Base-by-base conservation (phyloP, 2,888 invertebrate genomes). In the Sphaerophoria taeniata region DNA sequence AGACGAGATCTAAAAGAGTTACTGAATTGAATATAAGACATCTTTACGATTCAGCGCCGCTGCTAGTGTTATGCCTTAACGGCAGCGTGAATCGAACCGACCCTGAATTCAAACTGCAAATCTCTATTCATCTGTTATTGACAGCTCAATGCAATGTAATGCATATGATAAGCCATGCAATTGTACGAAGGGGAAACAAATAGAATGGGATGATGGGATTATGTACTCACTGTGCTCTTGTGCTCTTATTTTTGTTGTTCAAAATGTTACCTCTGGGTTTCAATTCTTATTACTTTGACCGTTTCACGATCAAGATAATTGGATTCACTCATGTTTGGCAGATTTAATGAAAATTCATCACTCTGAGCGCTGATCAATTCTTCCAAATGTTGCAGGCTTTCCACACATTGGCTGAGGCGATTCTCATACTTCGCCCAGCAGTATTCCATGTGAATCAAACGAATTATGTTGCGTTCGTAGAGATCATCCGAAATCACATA, bases 381-480 rank as follows among this genome's bases (percentile, higher is more conserved):
- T 51, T 88, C 88, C 55, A 89, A 76, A 63, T 87, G 72, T 9
- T 88, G 77, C 14, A 88, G 53, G 7, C 93, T 92, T 85, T 92
- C 92, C 39, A 94, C 92, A 0, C 94, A 93, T 36, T 93, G 89
- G 55, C 93, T 92, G 63, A 93, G 92, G 81, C 93, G 92, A 47
- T 93, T 92, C 87, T 93, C 93, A 81, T 93, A 93, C 72, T 93
- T 90, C 76, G 93, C 93, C 76, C 93, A 90, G 87, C 93, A 93
- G n/a, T 93, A 92, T 87, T 94, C 92, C 12, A 94, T 88, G 94
- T 94, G 94, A 60, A 93, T 90, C 36, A 94, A 92, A 73, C 94
- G 90, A 14, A 93, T 90, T 56, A 93, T 92, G 88, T 93, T 93
- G 11, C 90, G 89, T 71, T 93, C 92, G n/a, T 91, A 91, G 45